Evolutionary conservation across 2,888 invertebrate species (phyloP), one percentile per base, ranked within the genome.

Genomic region (Dolichopus griseipennis): DNA sequence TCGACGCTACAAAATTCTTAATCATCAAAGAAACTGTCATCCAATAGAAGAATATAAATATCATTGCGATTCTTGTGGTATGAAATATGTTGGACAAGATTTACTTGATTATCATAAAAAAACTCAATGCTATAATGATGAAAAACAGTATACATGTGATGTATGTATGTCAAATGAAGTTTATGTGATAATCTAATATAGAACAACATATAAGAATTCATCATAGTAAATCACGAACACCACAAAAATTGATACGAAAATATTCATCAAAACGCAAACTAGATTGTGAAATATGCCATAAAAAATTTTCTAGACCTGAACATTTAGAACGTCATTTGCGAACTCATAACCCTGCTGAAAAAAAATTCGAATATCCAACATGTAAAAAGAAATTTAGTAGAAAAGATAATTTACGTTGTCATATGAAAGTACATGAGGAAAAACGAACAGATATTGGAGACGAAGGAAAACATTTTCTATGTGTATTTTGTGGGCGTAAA

Each of bases 241-340:
- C 33, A 64, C 33, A 34, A n/a, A 34, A 33, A 37, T 37, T 34
- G 20, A 64, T 64, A 1, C 20, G 63, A 63, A 63, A 27, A 20
- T 63, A 63, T 27, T 34, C 64, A 37, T 20, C 37, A 2, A 78
- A 80, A 10, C 78, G 79, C 62, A 81, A 81, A 67, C 82, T 83
- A 72, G 83, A 85, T 65, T 90, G 89, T 76, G 83, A 84, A 41
- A 84, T 85, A 7, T 90, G 90, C 74, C 85, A 84, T 41, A 87
- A 87, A 76, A 83, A 84, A 8, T 90, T 89, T 78, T 83, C 73
- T 76, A 87, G 88, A 78, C 85, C 86, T 66, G 88, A 88, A 72
- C 84, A 86, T 74, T 81, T 90, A 12, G 85, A 85, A 0, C 84
- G 87, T 66, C 90, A 90, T 77, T 84, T 84, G 27, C 86, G 86